Conservation (phyloP, 2,888 invertebrate species). For the Cantharis rufa region DNA sequence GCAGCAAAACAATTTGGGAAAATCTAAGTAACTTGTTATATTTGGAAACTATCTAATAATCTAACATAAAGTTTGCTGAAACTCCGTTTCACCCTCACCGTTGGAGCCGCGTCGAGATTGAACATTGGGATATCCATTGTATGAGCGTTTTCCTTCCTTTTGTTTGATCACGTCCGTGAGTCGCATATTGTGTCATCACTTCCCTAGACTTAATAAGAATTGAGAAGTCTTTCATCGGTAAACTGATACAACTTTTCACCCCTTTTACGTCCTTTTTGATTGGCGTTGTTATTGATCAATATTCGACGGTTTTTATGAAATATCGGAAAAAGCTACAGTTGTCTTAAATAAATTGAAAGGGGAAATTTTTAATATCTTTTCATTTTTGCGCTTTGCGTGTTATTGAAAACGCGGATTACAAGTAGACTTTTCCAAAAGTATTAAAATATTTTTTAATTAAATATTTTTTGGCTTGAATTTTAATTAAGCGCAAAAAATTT, state of each 20-base stretch:
- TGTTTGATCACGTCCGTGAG: slow-evolving; percentile 23
- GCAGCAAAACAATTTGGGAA: background rate
- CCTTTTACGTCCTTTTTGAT: slow-evolving; percentile 26
- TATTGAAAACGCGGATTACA: background rate
- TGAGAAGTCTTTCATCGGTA: slow-evolving; percentile 23
- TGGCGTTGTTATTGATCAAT: background rate
- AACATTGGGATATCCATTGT: slow-evolving; percentile 7
- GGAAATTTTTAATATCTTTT: slow-evolving; percentile 1
- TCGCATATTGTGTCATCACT: slow-evolving; percentile 24
- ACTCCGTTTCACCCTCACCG: background rate
- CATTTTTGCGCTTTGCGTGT: background rate
- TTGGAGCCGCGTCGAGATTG: background rate
- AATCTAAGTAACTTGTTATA: background rate
- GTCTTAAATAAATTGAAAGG: background rate
- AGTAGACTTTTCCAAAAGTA: background rate
- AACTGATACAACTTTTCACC: slow-evolving; percentile 28
- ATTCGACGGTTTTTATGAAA: background rate
- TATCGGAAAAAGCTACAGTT: background rate
- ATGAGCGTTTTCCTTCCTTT: slow-evolving; percentile 6
- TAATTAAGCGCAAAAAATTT: background rate
- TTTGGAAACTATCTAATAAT: background rate
- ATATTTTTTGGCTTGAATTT: background rate
- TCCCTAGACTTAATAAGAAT: slow-evolving; percentile 22
- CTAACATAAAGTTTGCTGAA: slow-evolving; percentile 1
- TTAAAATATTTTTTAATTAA: background rate